A percentile compares a stretch with the other conserved stretches of the same genome.
Evolutionary conservation across 2,888 invertebrate genomes (phyloP).

Genomic region (Troides aeacus): DNA sequence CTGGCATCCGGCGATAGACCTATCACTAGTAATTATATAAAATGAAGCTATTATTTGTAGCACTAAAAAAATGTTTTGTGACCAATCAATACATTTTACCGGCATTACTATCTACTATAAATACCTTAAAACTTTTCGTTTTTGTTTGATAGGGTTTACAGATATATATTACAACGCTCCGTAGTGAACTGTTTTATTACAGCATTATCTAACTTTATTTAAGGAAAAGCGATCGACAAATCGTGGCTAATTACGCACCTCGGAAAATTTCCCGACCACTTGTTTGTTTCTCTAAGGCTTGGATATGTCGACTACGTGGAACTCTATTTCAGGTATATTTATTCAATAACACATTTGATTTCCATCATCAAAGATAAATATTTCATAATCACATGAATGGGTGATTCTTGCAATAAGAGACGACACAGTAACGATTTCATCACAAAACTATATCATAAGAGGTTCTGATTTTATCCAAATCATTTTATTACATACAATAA

Average conservation of each 20-base stretch:
- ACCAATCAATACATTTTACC: too few relatives aligned
- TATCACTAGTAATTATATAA: too few relatives aligned
- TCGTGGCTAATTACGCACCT: constrained; percentile 32
- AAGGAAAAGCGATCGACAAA: constrained; percentile 35
- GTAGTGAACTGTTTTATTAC: constrained; percentile 2
- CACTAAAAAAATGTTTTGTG: too few relatives aligned
- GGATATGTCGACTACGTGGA: constrained; percentile 37
- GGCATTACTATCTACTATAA: too few relatives aligned
- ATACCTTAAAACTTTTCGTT: too few relatives aligned
- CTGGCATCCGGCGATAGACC: too few relatives aligned
- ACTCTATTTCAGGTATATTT: constrained; percentile 19
- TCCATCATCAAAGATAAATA: constrained; percentile 2
- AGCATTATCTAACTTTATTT: constrained; percentile 31
- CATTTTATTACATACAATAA: background rate
- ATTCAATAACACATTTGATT: constrained; percentile 7
- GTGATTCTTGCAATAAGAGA: background rate
- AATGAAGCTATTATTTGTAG: too few relatives aligned
- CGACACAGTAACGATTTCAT: background rate
- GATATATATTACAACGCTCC: too few relatives aligned
- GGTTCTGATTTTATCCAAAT: background rate
- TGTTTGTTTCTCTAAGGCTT: constrained; percentile 50
- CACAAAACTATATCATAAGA: background rate
- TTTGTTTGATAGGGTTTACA: too few relatives aligned
- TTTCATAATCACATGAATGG: constrained; percentile 3
- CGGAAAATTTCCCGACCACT: constrained; percentile 44